Percentiles rank a stretch among this genome's conserved stretches.
These are phyloP conservation scores for Coleophora flavipennella DNA, from an alignment of 2,888 invertebrate species.

Conservation along the genomic window DNA sequence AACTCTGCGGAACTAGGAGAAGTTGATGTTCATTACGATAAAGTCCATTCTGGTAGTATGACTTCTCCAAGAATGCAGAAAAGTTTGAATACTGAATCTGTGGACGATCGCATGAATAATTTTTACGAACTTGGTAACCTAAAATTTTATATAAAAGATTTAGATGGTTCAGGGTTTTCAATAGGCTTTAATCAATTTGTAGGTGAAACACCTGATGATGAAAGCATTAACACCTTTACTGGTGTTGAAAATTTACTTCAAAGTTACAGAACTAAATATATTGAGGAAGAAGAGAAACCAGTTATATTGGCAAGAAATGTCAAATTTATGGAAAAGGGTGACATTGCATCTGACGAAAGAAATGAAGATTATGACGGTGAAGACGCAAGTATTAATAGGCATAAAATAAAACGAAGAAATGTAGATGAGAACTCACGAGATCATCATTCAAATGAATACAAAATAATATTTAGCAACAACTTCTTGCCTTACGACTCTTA, in stretches of 20 bases:
- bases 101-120: constrained; percentile 20
- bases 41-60: constrained; percentile 28
- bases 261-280: not conserved
- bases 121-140: constrained; percentile 35
- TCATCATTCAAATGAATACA: constrained; percentile 37
- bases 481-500: constrained; percentile 30
- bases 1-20: constrained; percentile 49
- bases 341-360: constrained; percentile 11
- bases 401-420: constrained; percentile 14
- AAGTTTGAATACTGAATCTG: constrained; percentile 35
- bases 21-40: constrained; percentile 37
- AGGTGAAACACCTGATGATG: constrained; percentile 46
- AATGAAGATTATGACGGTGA: constrained; percentile 12
- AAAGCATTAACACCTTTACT: constrained; percentile 45
- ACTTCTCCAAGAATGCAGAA: constrained; percentile 48
- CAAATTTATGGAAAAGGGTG: constrained; percentile 33
- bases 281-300: constrained; percentile 16
- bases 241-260: constrained; percentile 46
- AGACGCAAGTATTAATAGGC: constrained; percentile 10
- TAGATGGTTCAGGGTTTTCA: constrained; percentile 52
- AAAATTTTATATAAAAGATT: constrained; percentile 44
- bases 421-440: constrained; percentile 11
- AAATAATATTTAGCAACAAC: constrained; percentile 26
- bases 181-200: constrained; percentile 54
- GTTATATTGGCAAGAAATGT: constrained; percentile 43